Evolutionary conservation across 2,113 vertebrate genomes (phyloP), one percentile per base, ranked within the genome.

Genomic region (Aspiorhynchus laticeps): DNA sequence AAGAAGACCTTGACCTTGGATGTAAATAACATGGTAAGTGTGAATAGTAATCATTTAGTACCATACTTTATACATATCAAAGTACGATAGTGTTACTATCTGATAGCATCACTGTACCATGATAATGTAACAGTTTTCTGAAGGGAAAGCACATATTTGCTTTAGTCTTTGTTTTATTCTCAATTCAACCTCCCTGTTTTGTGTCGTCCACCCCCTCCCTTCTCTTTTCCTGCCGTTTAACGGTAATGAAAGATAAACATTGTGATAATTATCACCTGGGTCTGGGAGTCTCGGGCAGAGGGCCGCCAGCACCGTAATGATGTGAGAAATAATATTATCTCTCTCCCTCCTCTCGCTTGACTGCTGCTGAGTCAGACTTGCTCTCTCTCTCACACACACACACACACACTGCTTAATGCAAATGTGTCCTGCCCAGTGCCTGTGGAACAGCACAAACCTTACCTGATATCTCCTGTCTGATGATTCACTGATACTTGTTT

Each of bases 311-410:
- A 86, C 90, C 28, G 73, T 69, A n/a, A 63, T 95, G 95, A 95
- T 94, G 91, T 93, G 88, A 94, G 92, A 94, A 94, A 95, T 92
- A 96, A 96, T 95, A 96, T 96, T 95, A 91, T 94, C 93, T 84
- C 88, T 91, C 78, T 85, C 80, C 91, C 93, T 92, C 92, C 92
- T 89, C 88, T 89, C 33, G 26, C 86, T 65, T 87, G 71, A 86
- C 83, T 88, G 31, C 87, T 93, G 94, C 94, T 95, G 95, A 95
- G 92, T 95, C 94, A 94, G 92, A 71, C 78, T 38, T 26, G 24
- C 26, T 10, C 51, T 14, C 12, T n/a, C n/a, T n/a, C 61, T n/a
- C 28, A 80, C 71, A 85, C 59, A 85, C 84, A 88, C 6, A 15
- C 74, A 53, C 76, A 75, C 76, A 87, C 76, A 83, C 4, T 26